Evolutionary conservation across 2,888 invertebrate genomes (phyloP), one percentile per base, ranked within the genome.

Genomic region (Urechis unicinctus): DNA sequence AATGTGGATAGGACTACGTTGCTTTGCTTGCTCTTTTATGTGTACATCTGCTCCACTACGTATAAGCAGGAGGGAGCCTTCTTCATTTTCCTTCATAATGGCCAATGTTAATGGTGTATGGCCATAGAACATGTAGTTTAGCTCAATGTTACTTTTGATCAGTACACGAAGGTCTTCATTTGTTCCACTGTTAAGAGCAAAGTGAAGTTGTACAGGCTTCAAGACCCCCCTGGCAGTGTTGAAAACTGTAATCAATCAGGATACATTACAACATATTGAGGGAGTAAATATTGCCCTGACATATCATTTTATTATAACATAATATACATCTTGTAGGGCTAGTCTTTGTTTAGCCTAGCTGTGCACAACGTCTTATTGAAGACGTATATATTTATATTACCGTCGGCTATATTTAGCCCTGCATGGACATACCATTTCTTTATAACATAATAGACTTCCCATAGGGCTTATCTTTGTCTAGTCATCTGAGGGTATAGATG

Each of bases 31-130:
- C 45, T 59, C 59, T 17, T 53, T 46, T 6, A 59, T 41, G 50
- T 25, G 52, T 4, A 53, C 45, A 44, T 55, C 46, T 5, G 56
- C 56, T 29, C 59, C 59, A 3, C 42, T 54, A 13, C 44, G 29
- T 22, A 57, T 50, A 22, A 59, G 50, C 17, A 29, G 22, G n/a
- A 36, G 41, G 3, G 51, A 53, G 17, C 53, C 52, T 24, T 50
- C 52, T 22, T 47, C 45, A 2, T 53, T 46, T 36, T 57, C 56
- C 24, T 48, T 50, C n/a, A 59, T n/a, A 24, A 59, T 49, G 3
- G 56, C 47, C n/a, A 57, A 49, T 2, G 49, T 59, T 26, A 59
- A 49, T 2, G 59, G 56, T 1, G 59, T 54, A 51, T 59, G 52
- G 47, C 52, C 59, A 6, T 54, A 41, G 22, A 56, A 48, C 13